Percentiles rank a stretch among this genome's conserved stretches.
phyloP scores from a whole-genome alignment of 2,797 vertebrate species.

The Pseudomugil gertrudae region DNA sequence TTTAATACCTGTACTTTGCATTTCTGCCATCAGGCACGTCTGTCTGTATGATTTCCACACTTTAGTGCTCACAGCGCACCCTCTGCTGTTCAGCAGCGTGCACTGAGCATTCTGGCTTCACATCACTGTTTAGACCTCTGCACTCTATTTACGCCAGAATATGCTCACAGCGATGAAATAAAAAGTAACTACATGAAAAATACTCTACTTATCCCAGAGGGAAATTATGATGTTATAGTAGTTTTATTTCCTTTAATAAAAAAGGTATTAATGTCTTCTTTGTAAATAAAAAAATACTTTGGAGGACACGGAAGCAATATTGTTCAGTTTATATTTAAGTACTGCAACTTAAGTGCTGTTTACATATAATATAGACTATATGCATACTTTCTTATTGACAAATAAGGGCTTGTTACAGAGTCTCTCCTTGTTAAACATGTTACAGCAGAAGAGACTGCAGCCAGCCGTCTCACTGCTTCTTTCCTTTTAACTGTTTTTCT shows the following conservation, averaged over 20 bases:
- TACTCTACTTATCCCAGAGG: no score
- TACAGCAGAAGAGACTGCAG: slow-evolving; percentile 17
- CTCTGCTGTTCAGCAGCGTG: slow-evolving; percentile 60
- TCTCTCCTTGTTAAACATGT: slow-evolving; percentile 34
- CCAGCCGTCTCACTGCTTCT: not conserved
- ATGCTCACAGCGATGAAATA: not conserved
- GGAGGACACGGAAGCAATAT: no score
- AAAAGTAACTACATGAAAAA: no score
- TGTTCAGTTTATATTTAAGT: no score
- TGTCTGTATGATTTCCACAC: not conserved
- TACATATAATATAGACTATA: slow-evolving; percentile 17
- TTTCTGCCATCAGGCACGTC: slow-evolving; percentile 9
- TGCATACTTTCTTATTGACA: slow-evolving; percentile 33
- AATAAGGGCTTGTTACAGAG: slow-evolving; percentile 33
- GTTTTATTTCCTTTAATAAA: no score
- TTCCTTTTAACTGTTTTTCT: slow-evolving; percentile 11
- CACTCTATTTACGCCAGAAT: not conserved
- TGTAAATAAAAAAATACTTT: not conserved
- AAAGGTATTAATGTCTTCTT: not conserved
- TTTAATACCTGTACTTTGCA: slow-evolving; percentile 24
- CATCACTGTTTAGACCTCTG: no score
- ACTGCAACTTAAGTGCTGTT: not conserved
- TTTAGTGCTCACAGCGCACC: slow-evolving; percentile 59
- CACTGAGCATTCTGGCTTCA: not conserved
- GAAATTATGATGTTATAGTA: no score